phyloP scores from a whole-genome alignment of 2,113 vertebrate species.

The Otolemur garnettii region DNA sequence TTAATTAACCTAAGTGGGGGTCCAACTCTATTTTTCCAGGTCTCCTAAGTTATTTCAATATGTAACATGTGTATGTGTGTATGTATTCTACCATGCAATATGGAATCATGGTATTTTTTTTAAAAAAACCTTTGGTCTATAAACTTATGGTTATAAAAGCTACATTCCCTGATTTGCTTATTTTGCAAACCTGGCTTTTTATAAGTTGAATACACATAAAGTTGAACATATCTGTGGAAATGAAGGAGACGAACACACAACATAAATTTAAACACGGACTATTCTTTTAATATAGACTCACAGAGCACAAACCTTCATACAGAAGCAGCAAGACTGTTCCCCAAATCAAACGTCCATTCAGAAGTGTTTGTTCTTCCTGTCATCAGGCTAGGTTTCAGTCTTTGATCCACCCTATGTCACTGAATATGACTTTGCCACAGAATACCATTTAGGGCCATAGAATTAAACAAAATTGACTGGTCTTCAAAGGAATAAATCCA shows the following conservation, averaged over 20 bases:
- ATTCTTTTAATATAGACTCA: background rate
- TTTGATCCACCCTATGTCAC: background rate
- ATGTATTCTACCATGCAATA: background rate
- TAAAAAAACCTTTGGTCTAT: conserved; percentile 25
- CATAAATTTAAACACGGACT: background rate
- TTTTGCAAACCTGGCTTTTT: background rate
- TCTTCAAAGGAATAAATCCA: background rate
- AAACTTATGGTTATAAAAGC: conserved; percentile 16
- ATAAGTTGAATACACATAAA: background rate
- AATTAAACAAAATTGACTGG: background rate
- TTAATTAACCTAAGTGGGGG: too few species aligned
- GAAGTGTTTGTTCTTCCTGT: background rate
- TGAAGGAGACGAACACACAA: background rate
- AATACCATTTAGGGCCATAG: background rate
- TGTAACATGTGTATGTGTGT: background rate
- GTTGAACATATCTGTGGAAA: background rate
- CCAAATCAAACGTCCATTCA: background rate
- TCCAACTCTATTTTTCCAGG: too few species aligned
- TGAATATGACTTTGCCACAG: background rate
- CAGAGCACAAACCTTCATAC: background rate
- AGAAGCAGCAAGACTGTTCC: background rate
- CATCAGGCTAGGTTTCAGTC: background rate
- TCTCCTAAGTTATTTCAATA: background rate
- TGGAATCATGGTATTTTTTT: background rate
- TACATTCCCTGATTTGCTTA: background rate